Base-by-base conservation (phyloP, 2,113 vertebrate genomes). In the Octodon degus region DNA sequence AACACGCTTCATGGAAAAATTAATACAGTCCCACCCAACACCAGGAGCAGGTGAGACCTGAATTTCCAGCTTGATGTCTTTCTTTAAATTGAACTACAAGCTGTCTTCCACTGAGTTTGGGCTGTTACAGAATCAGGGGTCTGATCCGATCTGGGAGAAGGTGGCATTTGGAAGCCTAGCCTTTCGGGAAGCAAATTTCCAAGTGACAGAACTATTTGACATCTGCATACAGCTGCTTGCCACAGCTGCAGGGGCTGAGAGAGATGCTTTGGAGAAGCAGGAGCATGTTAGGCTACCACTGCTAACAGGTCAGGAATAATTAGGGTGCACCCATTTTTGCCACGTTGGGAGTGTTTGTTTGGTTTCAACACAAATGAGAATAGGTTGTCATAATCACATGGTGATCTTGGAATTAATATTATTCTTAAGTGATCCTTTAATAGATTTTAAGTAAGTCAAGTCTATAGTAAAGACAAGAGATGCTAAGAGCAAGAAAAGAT, bases 351-450 rank as follows among this genome's bases (percentile, higher is more conserved):
- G 27, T 86, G 34, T 63, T 85, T 90, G 34, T 89, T 93, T 86
- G 43, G 58, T 92, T 82, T 90, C 13, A 72, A 9, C n/a, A 50
- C 22, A 25, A 87, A 94, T 72, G 3, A 79, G 19, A 95, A 65
- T 43, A 79, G 68, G 2, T 12, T 50, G 4, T 34, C 80, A 91
- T 90, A 76, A 93, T 63, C 25, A 70, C 53, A 91, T 90, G 62
- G 37, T 85, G 80, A 94, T 16, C 43, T 82, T 86, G 63, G n/a
- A 96, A 88, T 58, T 53, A 53, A 83, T 82, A 84, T 89, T 25
- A 58, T 89, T 90, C 63, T 94, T 88, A 88, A 84, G 81, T 74
- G 89, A 70, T 65, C n/a, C 24, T 88, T 81, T 76, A 50, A 43
- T 63, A 58, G 25, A n/a, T 68, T 90, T 65, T 94, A 79, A 95